Conservation (phyloP, 2,888 invertebrate genomes). For the Platycnemis pennipes region DNA sequence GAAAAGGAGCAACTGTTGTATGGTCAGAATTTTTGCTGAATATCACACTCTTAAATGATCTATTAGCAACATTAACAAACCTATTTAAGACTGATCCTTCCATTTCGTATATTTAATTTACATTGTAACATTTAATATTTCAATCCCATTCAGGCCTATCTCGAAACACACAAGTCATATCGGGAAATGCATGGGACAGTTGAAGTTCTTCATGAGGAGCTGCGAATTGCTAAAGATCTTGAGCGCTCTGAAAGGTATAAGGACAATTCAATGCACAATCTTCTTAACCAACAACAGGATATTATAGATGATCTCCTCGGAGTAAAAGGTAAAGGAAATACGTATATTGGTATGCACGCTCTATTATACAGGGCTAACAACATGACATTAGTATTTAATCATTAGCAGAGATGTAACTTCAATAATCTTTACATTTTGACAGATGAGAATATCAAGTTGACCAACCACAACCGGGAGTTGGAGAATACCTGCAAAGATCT, state of each 20-base stretch:
- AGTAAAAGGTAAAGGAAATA: neutral
- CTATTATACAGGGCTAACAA: too few relatives aligned
- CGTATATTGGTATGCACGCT: too few relatives aligned
- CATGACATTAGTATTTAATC: too few relatives aligned
- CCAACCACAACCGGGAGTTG: neutral
- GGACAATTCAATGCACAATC: neutral
- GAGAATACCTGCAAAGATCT: neutral
- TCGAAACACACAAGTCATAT: neutral
- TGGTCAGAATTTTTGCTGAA: neutral
- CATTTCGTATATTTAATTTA: neutral
- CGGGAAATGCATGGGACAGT: constrained; percentile 31
- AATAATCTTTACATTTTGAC: neutral
- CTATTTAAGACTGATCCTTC: neutral
- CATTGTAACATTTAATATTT: neutral
- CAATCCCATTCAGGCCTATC: neutral
- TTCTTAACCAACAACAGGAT: constrained; percentile 16
- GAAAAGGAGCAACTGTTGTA: neutral
- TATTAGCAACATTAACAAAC: neutral
- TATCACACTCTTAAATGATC: neutral
- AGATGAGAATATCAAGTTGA: constrained; percentile 38
- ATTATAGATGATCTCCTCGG: constrained; percentile 3
- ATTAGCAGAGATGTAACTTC: too few relatives aligned
- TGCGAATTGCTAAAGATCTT: neutral
- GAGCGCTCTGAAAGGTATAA: neutral
- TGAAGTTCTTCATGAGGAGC: constrained; percentile 34